Percentiles rank a stretch among this genome's conserved stretches.
Conservation (phyloP, 2,113 vertebrate species). For the Oryzias woworae region DNA sequence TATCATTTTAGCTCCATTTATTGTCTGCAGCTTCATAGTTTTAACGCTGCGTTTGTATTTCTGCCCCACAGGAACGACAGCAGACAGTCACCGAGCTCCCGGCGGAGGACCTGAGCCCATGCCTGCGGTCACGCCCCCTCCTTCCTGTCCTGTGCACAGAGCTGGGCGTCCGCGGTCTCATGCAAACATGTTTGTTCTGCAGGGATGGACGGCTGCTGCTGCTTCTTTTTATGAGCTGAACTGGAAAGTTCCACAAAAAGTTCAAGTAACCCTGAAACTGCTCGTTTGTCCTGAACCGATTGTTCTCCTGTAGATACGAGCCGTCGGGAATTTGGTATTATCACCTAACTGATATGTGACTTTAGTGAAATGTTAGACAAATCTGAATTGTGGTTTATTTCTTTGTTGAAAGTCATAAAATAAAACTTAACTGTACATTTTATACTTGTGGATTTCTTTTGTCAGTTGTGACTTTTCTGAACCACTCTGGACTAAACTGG, state of each 20-base stretch:
- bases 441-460: slow-evolving; percentile 33
- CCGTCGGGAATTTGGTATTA: slow-evolving; percentile 64
- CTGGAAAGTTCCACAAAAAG: slow-evolving; percentile 5
- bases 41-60: neutral
- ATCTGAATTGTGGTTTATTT: slow-evolving; percentile 62
- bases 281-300: slow-evolving; percentile 46
- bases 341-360: slow-evolving; percentile 48
- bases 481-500: too few species aligned
- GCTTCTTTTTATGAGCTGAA: slow-evolving; percentile 44
- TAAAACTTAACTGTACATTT: slow-evolving; percentile 75
- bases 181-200: slow-evolving; percentile 10
- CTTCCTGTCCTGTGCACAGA: neutral
- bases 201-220: slow-evolving; percentile 9
- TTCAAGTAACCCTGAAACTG: slow-evolving; percentile 15
- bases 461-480: too few species aligned
- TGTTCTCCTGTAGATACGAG: slow-evolving; percentile 70
- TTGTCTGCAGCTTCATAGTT: too few species aligned
- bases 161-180: slow-evolving; percentile 5
- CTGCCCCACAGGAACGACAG: slow-evolving; percentile 41
- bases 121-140: neutral
- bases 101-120: slow-evolving; percentile 63
- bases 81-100: slow-evolving; percentile 59
- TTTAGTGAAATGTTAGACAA: slow-evolving; percentile 64
- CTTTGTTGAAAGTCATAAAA: slow-evolving; percentile 72
- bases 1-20: too few species aligned